Conservation (phyloP, 2,113 vertebrate species). For the Lepidiolamprologus cunningtoni region DNA sequence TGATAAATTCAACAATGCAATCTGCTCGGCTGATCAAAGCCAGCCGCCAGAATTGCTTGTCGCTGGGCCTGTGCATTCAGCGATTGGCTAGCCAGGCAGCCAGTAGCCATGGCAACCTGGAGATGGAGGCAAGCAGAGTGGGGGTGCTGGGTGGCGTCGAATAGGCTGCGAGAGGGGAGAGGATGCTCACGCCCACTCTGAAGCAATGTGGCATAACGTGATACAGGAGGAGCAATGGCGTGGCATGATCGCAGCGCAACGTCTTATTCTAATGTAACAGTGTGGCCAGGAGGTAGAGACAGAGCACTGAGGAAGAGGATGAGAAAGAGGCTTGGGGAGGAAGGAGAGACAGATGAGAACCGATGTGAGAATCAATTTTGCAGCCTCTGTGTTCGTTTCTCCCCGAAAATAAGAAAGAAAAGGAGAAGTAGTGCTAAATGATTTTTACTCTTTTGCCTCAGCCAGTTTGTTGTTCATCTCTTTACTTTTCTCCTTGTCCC, state of each 20-base stretch:
- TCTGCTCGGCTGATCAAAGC: conserved; percentile 55
- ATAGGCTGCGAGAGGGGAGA: conserved; percentile 17
- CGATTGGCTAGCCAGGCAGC: conserved; percentile 51
- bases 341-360: conserved; percentile 1
- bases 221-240: conserved; percentile 28
- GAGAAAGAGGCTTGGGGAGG: neutral
- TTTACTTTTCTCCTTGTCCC: conserved; percentile 93
- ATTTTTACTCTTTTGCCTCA: conserved; percentile 99
- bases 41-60: conserved; percentile 50
- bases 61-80: conserved; percentile 58
- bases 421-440: conserved; percentile 80
- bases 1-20: conserved; percentile 67
- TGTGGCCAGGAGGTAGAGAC: conserved; percentile 30
- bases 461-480: conserved; percentile 99
- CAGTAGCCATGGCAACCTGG: conserved; percentile 68
- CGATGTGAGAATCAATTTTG: conserved; percentile 82
- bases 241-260: conserved; percentile 36
- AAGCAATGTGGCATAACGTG: conserved; percentile 10
- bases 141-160: conserved; percentile 45
- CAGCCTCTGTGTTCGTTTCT: conserved; percentile 78
- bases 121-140: conserved; percentile 50
- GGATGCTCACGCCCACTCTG: conserved; percentile 53
- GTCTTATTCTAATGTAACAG: conserved; percentile 14
- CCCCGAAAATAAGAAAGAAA: conserved; percentile 52
- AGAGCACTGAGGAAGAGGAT: neutral